Percentiles rank a stretch among this genome's conserved stretches.
These are phyloP conservation scores for Ginglymostoma cirratum DNA, from an alignment of 2,113 vertebrate genomes.

Conservation along the genomic window DNA sequence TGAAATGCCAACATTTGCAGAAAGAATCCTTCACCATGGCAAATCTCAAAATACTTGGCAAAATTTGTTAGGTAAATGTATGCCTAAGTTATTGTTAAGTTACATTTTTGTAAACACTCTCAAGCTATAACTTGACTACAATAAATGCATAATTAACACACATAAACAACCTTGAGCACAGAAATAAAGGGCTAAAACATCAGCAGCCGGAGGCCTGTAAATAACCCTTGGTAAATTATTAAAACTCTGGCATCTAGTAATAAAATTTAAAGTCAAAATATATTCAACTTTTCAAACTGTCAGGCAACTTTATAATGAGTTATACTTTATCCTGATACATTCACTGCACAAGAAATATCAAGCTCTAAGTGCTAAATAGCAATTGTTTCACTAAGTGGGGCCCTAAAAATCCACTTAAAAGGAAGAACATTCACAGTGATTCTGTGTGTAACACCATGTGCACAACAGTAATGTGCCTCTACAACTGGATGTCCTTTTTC, in stretches of 20 bases:
- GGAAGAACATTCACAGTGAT: neutral
- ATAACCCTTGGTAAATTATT: neutral
- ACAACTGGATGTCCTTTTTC: too few relatives aligned
- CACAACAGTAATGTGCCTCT: too few relatives aligned
- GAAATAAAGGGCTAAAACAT: neutral
- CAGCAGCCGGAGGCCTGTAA: neutral
- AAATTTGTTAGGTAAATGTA: neutral
- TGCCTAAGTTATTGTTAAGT: neutral
- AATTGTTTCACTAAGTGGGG: neutral
- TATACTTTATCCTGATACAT: neutral
- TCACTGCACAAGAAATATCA: neutral
- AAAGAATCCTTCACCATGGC: neutral
- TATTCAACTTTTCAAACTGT: neutral
- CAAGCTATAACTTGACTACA: neutral
- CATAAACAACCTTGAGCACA: neutral
- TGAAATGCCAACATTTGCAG: neutral
- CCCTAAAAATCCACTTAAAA: neutral
- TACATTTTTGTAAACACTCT: neutral
- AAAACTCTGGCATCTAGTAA: neutral
- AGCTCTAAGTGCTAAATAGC: neutral
- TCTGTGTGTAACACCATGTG: neutral
- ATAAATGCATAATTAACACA: neutral
- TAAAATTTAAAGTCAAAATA: constrained; percentile 1
- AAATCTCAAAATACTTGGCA: neutral
- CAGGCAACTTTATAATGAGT: neutral